A percentile compares a stretch with the other conserved stretches of the same genome.
These are phyloP conservation scores for Saguinus imperator DNA, from an alignment of 2,113 vertebrate genomes.

Conservation along the genomic window DNA sequence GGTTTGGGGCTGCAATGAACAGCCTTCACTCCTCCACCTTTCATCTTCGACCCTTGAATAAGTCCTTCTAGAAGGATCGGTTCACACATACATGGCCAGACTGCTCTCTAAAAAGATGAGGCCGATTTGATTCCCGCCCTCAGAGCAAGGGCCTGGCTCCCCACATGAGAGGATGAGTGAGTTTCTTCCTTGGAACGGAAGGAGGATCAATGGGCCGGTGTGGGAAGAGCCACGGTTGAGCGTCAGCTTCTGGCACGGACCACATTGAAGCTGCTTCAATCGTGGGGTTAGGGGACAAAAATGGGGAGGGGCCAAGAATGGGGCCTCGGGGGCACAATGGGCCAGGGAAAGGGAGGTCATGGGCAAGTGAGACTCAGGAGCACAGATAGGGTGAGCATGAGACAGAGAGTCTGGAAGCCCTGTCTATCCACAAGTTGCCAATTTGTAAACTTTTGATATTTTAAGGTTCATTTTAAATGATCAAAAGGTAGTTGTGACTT, in stretches of 20 bases:
- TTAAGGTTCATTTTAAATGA: background rate
- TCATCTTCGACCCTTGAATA: background rate
- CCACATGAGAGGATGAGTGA: accelerated
- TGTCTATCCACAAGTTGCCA: background rate
- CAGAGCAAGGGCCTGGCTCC: background rate
- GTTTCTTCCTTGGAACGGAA: background rate
- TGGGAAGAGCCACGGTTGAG: background rate
- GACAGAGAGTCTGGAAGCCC: background rate
- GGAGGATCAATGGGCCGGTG: accelerated
- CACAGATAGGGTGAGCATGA: background rate
- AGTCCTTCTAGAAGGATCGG: background rate
- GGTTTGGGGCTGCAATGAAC: background rate
- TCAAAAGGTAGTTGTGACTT: background rate
- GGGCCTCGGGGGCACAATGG: background rate
- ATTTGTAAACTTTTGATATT: background rate
- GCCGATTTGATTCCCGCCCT: background rate
- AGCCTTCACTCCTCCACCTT: background rate
- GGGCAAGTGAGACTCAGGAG: background rate
- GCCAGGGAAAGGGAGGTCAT: background rate
- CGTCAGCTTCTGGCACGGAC: background rate
- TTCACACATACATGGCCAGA: background rate
- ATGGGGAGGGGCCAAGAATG: background rate
- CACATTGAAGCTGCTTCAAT: background rate
- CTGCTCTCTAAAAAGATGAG: background rate
- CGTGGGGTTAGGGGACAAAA: background rate